Evolutionary conservation across 2,113 vertebrate genomes (phyloP).

Genomic region (Furnarius figulus): DNA sequence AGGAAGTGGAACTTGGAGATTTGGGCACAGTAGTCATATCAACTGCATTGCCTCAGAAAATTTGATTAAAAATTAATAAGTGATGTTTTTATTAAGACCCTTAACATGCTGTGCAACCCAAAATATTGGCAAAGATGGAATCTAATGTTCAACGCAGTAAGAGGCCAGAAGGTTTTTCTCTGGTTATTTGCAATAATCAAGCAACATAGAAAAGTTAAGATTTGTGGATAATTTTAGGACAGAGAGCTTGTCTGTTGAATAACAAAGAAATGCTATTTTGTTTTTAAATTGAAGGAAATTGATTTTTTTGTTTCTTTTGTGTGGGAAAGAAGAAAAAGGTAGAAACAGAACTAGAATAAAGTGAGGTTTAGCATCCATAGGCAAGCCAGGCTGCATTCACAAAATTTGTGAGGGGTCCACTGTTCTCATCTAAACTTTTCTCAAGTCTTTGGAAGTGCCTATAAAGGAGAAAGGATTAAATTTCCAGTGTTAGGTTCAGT

Average conservation of each 20-base stretch:
- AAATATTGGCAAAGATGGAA: not conserved
- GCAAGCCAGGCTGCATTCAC: not conserved
- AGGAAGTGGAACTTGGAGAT: not conserved
- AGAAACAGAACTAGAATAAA: not conserved
- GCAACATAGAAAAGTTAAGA: not conserved
- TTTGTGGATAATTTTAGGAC: not conserved
- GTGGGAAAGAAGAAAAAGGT: not conserved
- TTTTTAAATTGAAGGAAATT: not conserved
- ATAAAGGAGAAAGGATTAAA: not conserved
- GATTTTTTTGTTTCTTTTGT: not conserved
- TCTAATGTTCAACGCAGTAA: not conserved
- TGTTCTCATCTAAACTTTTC: not conserved
- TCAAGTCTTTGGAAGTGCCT: not conserved
- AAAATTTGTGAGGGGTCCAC: not conserved
- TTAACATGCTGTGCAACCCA: not conserved
- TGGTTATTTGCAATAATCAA: not conserved
- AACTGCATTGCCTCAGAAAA: fast-evolving
- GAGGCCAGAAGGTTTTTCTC: not conserved
- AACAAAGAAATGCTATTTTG: not conserved
- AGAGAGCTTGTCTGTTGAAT: not conserved
- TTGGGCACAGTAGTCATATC: not conserved
- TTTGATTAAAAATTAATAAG: not conserved
- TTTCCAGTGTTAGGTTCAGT: not conserved
- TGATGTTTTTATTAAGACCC: not conserved
- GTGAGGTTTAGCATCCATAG: not conserved